These are phyloP conservation scores for Pteronotus mesoamericanus DNA, from an alignment of 2,797 vertebrate genomes.

Conservation along the genomic window DNA sequence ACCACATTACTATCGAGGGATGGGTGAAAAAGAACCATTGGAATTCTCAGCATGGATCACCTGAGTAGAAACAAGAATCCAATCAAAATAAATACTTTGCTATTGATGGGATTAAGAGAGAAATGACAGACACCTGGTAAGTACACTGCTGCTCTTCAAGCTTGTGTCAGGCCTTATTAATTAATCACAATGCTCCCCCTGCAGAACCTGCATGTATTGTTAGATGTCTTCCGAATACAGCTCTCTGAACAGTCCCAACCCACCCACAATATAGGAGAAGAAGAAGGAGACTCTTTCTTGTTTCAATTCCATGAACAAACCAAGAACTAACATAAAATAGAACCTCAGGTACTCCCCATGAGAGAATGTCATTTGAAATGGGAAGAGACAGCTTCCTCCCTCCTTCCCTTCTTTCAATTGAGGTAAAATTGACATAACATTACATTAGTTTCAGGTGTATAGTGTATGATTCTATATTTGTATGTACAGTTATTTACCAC, in stretches of 20 bases:
- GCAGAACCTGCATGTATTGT: background rate
- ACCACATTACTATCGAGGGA: background rate
- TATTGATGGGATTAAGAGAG: background rate
- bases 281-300: background rate
- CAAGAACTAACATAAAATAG: background rate
- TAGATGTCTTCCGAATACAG: background rate
- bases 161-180: background rate
- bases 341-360: background rate
- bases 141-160: background rate
- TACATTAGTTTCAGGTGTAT: background rate
- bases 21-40: background rate
- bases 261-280: background rate
- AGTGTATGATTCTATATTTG: background rate
- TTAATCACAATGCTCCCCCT: background rate
- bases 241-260: background rate
- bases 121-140: background rate
- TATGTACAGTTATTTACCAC: background rate
- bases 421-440: background rate
- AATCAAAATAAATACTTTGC: background rate
- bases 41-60: background rate
- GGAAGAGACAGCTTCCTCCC: background rate
- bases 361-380: background rate
- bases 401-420: background rate
- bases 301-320: background rate
- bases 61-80: background rate